A percentile compares a stretch with the other conserved stretches of the same genome.
Evolutionary conservation across 2,888 invertebrate species (phyloP).

Genomic region (Neoscelio sp.): DNA sequence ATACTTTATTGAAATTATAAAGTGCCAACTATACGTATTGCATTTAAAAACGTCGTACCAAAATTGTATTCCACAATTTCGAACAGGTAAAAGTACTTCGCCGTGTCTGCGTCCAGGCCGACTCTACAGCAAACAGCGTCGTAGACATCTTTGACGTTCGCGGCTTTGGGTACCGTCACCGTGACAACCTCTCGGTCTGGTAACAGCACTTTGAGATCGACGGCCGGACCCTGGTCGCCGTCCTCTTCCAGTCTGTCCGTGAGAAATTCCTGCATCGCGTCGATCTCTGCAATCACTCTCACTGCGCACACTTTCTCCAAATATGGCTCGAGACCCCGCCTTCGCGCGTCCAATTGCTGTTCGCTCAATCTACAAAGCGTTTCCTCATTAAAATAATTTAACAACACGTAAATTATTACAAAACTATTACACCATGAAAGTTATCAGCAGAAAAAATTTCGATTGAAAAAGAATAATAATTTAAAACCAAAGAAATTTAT

Average conservation of each 20-base stretch:
- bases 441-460: neutral
- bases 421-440: no score
- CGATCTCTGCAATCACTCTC: slow-evolving; percentile 98
- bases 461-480: neutral
- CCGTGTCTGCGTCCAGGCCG: slow-evolving; percentile 90
- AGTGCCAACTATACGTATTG: neutral
- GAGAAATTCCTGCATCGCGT: slow-evolving; percentile 98
- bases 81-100: slow-evolving; percentile 97
- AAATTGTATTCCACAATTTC: slow-evolving; percentile 99
- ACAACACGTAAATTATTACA: no score
- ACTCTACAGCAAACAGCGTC: slow-evolving; percentile 93
- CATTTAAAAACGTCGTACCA: slow-evolving; percentile 87
- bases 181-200: slow-evolving; percentile 96
- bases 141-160: slow-evolving; percentile 96
- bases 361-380: slow-evolving; percentile 89
- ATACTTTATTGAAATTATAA: no score
- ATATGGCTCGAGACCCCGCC: slow-evolving; percentile 98
- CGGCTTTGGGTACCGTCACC: slow-evolving; percentile 94
- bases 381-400: neutral
- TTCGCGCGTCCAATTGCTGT: slow-evolving; percentile 97
- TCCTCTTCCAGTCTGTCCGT: slow-evolving; percentile 94
- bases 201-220: slow-evolving; percentile 92
- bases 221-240: slow-evolving; percentile 87
- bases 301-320: slow-evolving; percentile 99
- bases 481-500: neutral